Conservation (phyloP, 2,113 vertebrate genomes). For the Leiothrix lutea region DNA sequence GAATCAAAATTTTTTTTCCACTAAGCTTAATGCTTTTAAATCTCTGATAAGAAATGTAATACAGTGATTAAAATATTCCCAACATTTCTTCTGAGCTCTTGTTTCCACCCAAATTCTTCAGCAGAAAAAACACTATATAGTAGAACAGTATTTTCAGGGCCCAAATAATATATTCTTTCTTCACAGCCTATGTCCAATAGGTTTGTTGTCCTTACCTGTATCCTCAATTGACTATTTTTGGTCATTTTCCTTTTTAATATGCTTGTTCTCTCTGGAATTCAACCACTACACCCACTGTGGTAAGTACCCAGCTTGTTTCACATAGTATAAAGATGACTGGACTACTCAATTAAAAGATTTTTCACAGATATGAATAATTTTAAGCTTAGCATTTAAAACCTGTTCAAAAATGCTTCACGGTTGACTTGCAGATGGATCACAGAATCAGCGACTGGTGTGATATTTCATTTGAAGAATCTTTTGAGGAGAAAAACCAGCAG, state of each 20-base stretch:
- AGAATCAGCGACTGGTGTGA: neutral
- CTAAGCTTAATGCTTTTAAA: neutral
- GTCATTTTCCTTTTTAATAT: neutral
- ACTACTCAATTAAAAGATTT: neutral
- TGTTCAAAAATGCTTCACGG: neutral
- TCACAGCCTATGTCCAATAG: neutral
- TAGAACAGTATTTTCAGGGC: neutral
- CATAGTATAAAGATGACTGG: neutral
- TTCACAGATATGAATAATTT: neutral
- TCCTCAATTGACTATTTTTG: neutral
- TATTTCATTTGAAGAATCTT: neutral
- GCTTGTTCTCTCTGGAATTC: neutral
- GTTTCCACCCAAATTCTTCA: neutral
- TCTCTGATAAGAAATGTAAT: neutral
- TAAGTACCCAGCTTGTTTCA: neutral
- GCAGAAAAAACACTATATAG: neutral
- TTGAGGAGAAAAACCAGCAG: neutral
- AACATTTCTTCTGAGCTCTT: neutral
- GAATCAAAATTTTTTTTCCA: neutral
- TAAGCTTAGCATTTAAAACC: constrained; percentile 4
- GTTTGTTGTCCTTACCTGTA: neutral
- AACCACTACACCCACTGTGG: neutral
- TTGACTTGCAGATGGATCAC: neutral
- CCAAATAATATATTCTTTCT: neutral
- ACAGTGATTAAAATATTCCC: neutral